phyloP scores from a whole-genome alignment of 2,113 vertebrate species.

The Equus przewalskii region DNA sequence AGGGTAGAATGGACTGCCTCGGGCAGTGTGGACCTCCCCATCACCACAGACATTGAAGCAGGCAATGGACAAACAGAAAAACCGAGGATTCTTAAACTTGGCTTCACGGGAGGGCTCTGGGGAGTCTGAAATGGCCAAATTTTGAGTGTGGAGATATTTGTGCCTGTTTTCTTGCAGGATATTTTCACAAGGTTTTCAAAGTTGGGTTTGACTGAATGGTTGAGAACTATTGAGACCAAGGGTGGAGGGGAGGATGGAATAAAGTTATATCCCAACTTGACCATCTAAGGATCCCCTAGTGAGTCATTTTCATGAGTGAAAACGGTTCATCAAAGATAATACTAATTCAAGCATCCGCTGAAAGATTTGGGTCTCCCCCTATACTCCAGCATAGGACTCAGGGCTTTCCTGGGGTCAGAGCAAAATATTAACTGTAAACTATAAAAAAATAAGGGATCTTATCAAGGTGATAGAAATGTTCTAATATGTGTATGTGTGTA shows the following conservation, averaged over 20 bases:
- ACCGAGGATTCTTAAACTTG: not conserved
- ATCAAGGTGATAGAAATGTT: not conserved
- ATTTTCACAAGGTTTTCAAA: not conserved
- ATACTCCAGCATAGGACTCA: not conserved
- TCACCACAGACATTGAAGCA: not conserved
- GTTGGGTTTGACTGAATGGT: not conserved
- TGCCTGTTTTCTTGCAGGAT: not conserved
- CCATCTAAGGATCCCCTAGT: not conserved
- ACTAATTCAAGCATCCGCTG: not conserved
- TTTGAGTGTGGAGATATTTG: not conserved
- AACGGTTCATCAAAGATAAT: not conserved
- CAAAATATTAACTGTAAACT: not conserved
- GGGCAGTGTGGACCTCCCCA: not conserved
- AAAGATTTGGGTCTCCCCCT: not conserved
- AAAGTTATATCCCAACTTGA: not conserved
- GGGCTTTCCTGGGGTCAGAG: not conserved
- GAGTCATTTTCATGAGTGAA: not conserved
- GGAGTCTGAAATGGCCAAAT: not conserved
- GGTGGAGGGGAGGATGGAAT: not conserved
- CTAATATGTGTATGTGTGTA: not conserved
- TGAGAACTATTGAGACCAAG: not conserved
- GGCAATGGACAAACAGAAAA: not conserved
- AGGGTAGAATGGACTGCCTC: not conserved
- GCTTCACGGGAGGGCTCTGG: not conserved
- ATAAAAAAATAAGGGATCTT: not conserved